Percentiles rank a stretch among this genome's conserved stretches.
Evolutionary conservation across 2,888 invertebrate genomes (phyloP).

Genomic region (Dicyrtomina minuta): DNA sequence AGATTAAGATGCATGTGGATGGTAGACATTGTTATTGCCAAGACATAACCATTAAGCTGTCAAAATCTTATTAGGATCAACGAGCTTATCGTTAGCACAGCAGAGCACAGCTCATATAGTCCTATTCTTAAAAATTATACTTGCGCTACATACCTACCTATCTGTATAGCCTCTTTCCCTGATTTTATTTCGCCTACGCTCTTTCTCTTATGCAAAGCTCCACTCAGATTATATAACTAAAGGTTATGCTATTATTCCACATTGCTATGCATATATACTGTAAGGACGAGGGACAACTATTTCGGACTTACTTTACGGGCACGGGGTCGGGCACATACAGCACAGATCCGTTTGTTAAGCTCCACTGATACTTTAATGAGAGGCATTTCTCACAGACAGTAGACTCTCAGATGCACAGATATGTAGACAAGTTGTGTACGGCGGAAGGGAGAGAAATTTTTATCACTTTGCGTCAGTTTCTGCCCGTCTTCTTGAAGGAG

Average conservation of each 20-base stretch:
- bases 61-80: constrained; percentile 19
- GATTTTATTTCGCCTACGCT: too few species aligned
- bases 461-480: background rate
- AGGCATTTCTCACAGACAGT: too few species aligned
- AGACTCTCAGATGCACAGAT: too few species aligned
- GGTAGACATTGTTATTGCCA: constrained; percentile 2
- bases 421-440: background rate
- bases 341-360: too few species aligned
- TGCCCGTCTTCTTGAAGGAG: background rate
- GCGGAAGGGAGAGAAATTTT: background rate
- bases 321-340: too few species aligned
- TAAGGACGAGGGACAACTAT: too few species aligned
- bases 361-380: too few species aligned
- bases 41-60: background rate
- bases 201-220: constrained; percentile 1
- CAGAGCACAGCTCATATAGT: too few species aligned
- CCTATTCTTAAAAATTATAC: background rate
- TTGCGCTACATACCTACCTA: too few species aligned
- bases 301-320: too few species aligned
- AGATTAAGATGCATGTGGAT: constrained; percentile 14
- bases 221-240: background rate
- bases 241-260: too few species aligned
- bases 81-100: constrained; percentile 18
- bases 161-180: constrained; percentile 10
- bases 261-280: too few species aligned